Conservation (phyloP, 2,888 invertebrate species). For the Ormyrus labotus region DNA sequence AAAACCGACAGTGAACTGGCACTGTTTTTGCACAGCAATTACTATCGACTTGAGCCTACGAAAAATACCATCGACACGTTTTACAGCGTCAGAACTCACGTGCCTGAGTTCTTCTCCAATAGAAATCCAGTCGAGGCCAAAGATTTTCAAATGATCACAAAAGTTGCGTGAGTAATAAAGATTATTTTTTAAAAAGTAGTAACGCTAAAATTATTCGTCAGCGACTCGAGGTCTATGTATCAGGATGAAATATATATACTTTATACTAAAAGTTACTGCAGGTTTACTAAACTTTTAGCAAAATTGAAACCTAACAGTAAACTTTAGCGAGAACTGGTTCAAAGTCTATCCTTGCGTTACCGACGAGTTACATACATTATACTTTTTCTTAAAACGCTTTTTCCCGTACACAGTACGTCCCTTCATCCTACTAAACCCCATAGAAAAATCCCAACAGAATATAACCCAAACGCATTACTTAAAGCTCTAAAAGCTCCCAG, state of each 20-base stretch:
- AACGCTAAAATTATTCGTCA: not conserved
- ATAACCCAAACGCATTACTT: no score
- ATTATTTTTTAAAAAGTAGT: not conserved
- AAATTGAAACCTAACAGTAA: no score
- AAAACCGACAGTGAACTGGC: slow-evolving; percentile 79
- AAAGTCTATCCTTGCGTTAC: no score
- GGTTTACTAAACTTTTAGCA: no score
- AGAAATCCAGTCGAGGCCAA: slow-evolving; percentile 76
- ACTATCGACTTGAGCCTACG: slow-evolving; percentile 82
- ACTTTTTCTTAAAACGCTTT: no score
- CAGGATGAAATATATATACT: not conserved
- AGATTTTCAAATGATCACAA: slow-evolving; percentile 66
- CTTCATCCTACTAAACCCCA: no score
- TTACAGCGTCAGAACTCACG: slow-evolving; percentile 82
- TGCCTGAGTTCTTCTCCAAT: slow-evolving; percentile 73
- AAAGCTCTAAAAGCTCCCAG: no score
- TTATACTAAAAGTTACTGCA: not conserved
- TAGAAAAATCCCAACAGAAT: no score
- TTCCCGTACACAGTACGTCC: no score
- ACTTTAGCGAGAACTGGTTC: no score
- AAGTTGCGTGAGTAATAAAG: slow-evolving; percentile 11
- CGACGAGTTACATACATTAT: no score
- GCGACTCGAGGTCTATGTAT: not conserved
- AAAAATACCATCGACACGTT: slow-evolving; percentile 84
- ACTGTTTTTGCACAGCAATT: slow-evolving; percentile 83